Base-by-base conservation (phyloP, 2,797 vertebrate species). In the Esox lucius region DNA sequence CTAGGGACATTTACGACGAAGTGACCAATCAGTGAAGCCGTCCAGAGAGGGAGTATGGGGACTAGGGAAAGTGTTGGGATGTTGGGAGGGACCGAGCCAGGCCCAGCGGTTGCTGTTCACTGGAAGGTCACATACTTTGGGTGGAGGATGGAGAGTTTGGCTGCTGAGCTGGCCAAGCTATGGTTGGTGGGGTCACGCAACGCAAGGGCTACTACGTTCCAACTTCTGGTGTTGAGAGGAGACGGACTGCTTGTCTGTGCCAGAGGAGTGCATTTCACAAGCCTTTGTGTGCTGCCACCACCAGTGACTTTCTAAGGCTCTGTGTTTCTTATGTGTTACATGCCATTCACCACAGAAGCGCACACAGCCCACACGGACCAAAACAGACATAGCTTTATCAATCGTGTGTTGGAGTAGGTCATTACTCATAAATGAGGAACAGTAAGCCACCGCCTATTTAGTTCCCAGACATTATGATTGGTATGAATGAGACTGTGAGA, bases 261-360 rank as follows among this genome's bases (percentile, higher is more conserved):
- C n/a, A 7, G 35, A 46, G 39, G 5, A 46, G 66, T 19, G 22
- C n/a, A 24, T 56, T 61, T 12, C 22, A 24, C 56, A 24, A 61
- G 8, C 56, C n/a, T 12, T 61, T 12, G 22, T 59, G 8, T 24
- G 56, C 11, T 17, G 4, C 56, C n/a, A 26, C 12, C 56, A 61
- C 33, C 35, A 33, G 33, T 11, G 17, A 31, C 62, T 31, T 17
- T n/a, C 62, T 65, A 65, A 16, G 28, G 5, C 62, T 65, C 28
- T 15, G 28, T 12, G 28, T 65, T 26, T 31, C 13, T 31, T 31
- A 26, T 65, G 13, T 31, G 12, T 65, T 16, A 6, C 8, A 76
- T 81, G 1, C 87, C 61, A 84, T 86, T 22, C 79, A 26, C 72
- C 46, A 74, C 80, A 73, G 78, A 81, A 73, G 69, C 22, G 6